Conservation (phyloP, 2,113 vertebrate genomes). For the Pseudorasbora parva region DNA sequence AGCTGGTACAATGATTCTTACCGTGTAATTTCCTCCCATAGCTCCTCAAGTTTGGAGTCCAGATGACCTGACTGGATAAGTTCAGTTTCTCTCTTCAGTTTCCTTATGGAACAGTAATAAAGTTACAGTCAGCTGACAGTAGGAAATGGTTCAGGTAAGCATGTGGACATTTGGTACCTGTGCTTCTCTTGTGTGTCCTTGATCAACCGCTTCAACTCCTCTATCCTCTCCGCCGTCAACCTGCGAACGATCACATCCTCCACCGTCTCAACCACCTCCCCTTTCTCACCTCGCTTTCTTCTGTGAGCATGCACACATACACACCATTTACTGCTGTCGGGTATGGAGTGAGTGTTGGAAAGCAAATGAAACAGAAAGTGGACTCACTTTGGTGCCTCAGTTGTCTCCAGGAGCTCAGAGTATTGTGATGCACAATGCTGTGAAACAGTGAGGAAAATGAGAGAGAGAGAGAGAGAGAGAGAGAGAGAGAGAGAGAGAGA, state of each 20-base stretch:
- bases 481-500: too few relatives aligned
- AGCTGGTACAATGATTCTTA: constrained; percentile 67
- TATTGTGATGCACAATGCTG: constrained; percentile 83
- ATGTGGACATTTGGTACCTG: constrained; percentile 73
- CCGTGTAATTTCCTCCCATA: constrained; percentile 90
- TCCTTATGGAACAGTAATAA: constrained; percentile 70
- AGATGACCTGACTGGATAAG: constrained; percentile 91
- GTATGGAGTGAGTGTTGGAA: background rate
- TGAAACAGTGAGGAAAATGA: background rate
- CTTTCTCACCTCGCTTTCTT: constrained; percentile 93
- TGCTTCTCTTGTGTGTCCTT: constrained; percentile 95
- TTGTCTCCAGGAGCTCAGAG: constrained; percentile 92
- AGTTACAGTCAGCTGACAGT: background rate
- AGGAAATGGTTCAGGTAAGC: background rate
- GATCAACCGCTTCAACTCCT: constrained; percentile 91
- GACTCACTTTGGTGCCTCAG: constrained; percentile 94
- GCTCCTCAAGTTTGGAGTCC: constrained; percentile 88
- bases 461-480: background rate
- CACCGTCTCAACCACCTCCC: constrained; percentile 95
- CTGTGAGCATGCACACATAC: constrained; percentile 70
- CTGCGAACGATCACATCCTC: constrained; percentile 95
- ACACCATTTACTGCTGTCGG: background rate
- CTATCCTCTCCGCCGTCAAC: constrained; percentile 90
- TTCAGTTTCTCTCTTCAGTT: constrained; percentile 91
- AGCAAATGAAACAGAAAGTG: background rate